Percentiles rank a stretch among this genome's conserved stretches.
These are phyloP conservation scores for Alaudala cheleensis DNA, from an alignment of 2,113 vertebrate species.

Conservation along the genomic window DNA sequence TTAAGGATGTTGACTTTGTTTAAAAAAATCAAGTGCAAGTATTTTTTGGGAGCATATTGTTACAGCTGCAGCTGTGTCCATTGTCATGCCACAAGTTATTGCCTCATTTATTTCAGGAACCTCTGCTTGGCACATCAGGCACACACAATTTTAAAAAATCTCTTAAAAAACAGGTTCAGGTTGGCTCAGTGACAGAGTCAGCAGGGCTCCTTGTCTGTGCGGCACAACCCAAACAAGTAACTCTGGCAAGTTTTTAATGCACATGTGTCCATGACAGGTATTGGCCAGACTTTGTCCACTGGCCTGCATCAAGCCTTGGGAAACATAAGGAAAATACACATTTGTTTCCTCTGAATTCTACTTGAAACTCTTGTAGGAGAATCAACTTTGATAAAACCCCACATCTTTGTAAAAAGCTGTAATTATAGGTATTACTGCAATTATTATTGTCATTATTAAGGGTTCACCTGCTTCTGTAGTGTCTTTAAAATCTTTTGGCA, in stretches of 20 bases:
- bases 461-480: background rate
- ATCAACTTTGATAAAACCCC: background rate
- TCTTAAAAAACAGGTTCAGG: background rate
- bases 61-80: background rate
- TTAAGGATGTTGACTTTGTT: background rate
- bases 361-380: background rate
- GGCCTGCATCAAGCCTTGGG: background rate
- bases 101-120: background rate
- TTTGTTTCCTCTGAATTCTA: background rate
- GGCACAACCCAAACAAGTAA: too few relatives aligned
- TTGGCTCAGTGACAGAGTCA: background rate
- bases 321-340: fast-evolving
- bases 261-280: fast-evolving
- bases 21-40: background rate
- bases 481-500: background rate
- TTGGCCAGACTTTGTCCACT: background rate
- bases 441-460: background rate
- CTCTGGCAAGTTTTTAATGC: background rate
- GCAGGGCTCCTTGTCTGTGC: background rate
- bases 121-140: background rate
- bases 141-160: fast-evolving
- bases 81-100: background rate
- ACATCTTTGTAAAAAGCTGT: background rate
- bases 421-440: background rate
- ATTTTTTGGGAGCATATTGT: background rate